Evolutionary conservation across 2,888 invertebrate genomes (phyloP).

Genomic region (Belgica antarctica): DNA sequence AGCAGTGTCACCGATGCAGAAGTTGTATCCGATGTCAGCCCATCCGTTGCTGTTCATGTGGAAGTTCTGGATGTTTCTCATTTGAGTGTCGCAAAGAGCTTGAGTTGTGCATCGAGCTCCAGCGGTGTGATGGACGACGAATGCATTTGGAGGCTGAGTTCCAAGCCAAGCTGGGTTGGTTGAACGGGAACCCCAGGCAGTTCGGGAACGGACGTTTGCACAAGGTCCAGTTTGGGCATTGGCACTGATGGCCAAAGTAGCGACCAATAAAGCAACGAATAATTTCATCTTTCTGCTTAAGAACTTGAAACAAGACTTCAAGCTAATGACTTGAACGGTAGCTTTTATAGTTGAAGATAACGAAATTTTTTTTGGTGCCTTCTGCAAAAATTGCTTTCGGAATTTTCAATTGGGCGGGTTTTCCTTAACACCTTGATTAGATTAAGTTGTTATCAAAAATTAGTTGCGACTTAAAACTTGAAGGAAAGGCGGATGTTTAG

Average conservation of each 20-base stretch:
- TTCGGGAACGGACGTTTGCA: slow-evolving; percentile 51
- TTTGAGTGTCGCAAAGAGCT: slow-evolving; percentile 56
- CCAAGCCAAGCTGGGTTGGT: slow-evolving; percentile 55
- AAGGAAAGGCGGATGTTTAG: too few relatives aligned
- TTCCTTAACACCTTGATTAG: too few relatives aligned
- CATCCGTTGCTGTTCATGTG: slow-evolving; percentile 59
- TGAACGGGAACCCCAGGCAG: slow-evolving; percentile 61
- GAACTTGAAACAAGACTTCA: background rate
- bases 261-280: background rate
- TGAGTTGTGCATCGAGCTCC: slow-evolving; percentile 60
- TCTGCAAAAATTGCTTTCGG: background rate
- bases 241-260: background rate
- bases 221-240: slow-evolving; percentile 27
- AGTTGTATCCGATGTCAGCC: slow-evolving; percentile 66
- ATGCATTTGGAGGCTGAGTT: slow-evolving; percentile 62
- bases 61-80: slow-evolving; percentile 61
- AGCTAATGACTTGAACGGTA: background rate
- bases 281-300: slow-evolving; percentile 23
- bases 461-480: too few relatives aligned
- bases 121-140: slow-evolving; percentile 70
- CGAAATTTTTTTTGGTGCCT: background rate
- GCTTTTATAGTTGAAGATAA: too few relatives aligned
- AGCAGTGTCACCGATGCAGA: slow-evolving; percentile 65
- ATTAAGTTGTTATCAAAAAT: too few relatives aligned
- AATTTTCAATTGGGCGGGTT: too few relatives aligned